Evolutionary conservation across 1,140 invertebrate genomes (phyloP), one percentile per base, ranked within the genome.

Genomic region (Pogonus chalceus): DNA sequence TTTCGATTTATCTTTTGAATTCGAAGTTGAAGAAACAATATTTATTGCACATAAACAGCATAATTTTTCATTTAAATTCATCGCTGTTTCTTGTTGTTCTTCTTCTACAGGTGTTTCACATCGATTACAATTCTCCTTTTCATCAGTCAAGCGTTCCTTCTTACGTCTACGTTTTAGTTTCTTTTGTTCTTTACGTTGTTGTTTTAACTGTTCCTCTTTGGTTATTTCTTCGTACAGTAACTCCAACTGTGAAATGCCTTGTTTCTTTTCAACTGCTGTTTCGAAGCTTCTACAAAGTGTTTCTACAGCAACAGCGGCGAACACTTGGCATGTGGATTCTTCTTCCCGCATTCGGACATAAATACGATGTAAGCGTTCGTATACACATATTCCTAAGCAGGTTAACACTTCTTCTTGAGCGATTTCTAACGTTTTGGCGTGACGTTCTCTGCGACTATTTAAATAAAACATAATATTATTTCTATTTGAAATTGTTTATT

Each of bases 401-500:
- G 90, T 94, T 51, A 96, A 75, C 39, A 95, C 91, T 75, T 96
- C 92, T 72, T 95, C 91, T 73, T 96, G 92, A 61, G 92, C 92
- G 62, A 94, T 92, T 76, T 95, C 92, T 57, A 95, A 69, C 7
- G 92, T 95, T 73, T 95, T 96, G 0, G 92, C 92, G 72, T 96
- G 92, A 50, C 92, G 77, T 69, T 96, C 92, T 52, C 90, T 79
- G 58, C 72, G 75, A 68, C 74, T 73, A 37, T 54, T 65, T 48
- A 35, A 47, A 55, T 49, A 47, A 23, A 35, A 58, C n/a, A n/a
- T n/a, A n/a, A n/a, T n/a, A n/a, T n/a, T n/a, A n/a, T n/a, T n/a
- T n/a, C n/a, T 22, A 35, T 24, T 20, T 26, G 12, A 51, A 16
- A 16, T 51, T 35, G 20, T 51, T 51, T 51, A 24, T 1, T 48